Conservation (phyloP, 2,797 vertebrate species). For the Sebastiscus tertius region DNA sequence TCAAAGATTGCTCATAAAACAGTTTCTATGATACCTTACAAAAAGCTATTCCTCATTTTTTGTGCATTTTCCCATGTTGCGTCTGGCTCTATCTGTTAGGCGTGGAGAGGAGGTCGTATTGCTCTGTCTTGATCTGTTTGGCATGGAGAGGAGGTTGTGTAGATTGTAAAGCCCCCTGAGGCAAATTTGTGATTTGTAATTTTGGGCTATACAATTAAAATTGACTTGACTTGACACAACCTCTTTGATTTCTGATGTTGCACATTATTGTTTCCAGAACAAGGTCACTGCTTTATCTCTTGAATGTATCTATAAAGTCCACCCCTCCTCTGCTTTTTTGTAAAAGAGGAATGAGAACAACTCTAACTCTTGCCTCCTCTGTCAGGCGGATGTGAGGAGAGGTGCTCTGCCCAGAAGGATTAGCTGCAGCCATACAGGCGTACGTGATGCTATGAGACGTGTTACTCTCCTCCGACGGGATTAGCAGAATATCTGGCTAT, state of each 20-base stretch:
- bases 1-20: too few relatives aligned
- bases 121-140: too few relatives aligned
- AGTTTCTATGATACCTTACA: too few relatives aligned
- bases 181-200: too few relatives aligned
- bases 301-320: not conserved
- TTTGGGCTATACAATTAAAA: too few relatives aligned
- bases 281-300: not conserved
- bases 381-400: not conserved
- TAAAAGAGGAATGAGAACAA: not conserved
- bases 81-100: too few relatives aligned
- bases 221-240: not conserved
- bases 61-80: too few relatives aligned
- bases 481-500: conserved; percentile 70
- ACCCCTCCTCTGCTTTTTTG: not conserved
- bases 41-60: too few relatives aligned
- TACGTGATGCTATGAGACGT: conserved; percentile 50
- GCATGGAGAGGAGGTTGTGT: too few relatives aligned
- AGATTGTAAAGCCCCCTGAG: too few relatives aligned
- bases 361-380: not conserved
- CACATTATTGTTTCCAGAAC: not conserved
- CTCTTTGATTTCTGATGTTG: not conserved
- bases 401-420: conserved; percentile 47
- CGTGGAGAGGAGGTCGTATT: too few relatives aligned
- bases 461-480: conserved; percentile 50
- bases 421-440: conserved; percentile 33